Conservation (phyloP, 2,888 invertebrate species). For the Itoplectis maculator region DNA sequence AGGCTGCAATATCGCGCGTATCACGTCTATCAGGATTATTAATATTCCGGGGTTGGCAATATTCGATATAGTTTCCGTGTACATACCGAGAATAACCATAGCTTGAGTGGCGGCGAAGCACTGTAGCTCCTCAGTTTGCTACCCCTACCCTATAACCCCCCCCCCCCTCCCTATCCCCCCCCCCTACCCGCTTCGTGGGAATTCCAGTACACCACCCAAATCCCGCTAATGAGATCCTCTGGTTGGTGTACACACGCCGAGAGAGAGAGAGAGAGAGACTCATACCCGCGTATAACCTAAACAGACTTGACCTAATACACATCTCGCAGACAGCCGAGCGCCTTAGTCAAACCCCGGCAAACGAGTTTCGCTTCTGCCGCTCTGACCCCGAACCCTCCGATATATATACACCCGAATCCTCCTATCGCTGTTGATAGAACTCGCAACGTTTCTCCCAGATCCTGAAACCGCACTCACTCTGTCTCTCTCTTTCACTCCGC, state of each 20-base stretch:
- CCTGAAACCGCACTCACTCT: slow-evolving; percentile 40
- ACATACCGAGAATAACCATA: slow-evolving; percentile 61
- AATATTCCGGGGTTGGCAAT: slow-evolving; percentile 39
- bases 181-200: slow-evolving; percentile 22
- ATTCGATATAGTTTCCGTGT: slow-evolving; percentile 55
- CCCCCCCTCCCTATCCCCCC: too few species aligned
- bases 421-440: slow-evolving; percentile 36
- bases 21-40: slow-evolving; percentile 52
- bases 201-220: slow-evolving; percentile 64
- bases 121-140: slow-evolving; percentile 29
- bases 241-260: slow-evolving; percentile 47
- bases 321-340: slow-evolving; percentile 32
- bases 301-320: slow-evolving; percentile 48
- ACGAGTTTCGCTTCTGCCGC: slow-evolving; percentile 41
- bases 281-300: slow-evolving; percentile 41
- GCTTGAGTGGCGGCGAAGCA: slow-evolving; percentile 37
- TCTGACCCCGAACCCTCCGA: slow-evolving; percentile 32
- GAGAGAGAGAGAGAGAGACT: too few species aligned
- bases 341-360: slow-evolving; percentile 48
- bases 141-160: too few species aligned
- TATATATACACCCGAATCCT: too few species aligned
- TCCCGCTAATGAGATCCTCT: slow-evolving; percentile 66
- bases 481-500: too few species aligned
- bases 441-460: slow-evolving; percentile 12
- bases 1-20: slow-evolving; percentile 15